These are phyloP conservation scores for Caenorhabditis sp. DNA, from an alignment of 2,888 invertebrate genomes.

Conservation along the genomic window DNA sequence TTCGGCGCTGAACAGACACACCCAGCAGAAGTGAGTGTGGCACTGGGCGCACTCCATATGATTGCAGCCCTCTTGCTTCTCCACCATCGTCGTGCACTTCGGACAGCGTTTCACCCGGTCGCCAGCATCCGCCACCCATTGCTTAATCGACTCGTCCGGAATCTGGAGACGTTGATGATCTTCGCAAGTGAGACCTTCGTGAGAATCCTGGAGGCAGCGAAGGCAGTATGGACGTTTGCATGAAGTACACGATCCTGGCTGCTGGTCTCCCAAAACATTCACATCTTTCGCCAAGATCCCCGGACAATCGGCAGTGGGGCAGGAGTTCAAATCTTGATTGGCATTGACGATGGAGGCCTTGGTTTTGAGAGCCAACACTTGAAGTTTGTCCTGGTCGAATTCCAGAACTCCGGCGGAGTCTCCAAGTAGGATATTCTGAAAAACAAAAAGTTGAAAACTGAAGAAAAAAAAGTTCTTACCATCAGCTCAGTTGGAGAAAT, in stretches of 20 bases:
- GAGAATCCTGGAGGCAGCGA: not conserved
- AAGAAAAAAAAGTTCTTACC: too few species aligned
- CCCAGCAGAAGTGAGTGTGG: constrained; percentile 47
- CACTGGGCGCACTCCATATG: constrained; percentile 31
- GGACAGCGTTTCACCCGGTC: constrained; percentile 20
- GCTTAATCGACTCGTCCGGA: constrained; percentile 15
- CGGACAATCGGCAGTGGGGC: constrained; percentile 4
- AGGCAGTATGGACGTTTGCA: constrained; percentile 17
- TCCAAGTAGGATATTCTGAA: constrained; percentile 19
- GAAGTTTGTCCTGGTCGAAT: constrained; percentile 20
- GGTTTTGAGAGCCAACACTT: not conserved
- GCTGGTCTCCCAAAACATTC: too few species aligned
- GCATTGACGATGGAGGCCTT: not conserved
- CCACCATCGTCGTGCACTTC: not conserved
- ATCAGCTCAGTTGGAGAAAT: constrained; percentile 5
- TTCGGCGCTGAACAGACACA: constrained; percentile 9
- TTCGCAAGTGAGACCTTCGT: constrained; percentile 8
- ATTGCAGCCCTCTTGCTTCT: not conserved
- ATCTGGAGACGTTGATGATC: not conserved
- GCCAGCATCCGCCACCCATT: not conserved
- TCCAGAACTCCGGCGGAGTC: constrained; percentile 4
- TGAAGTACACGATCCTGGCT: not conserved
- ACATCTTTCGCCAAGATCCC: too few species aligned
- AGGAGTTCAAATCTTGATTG: not conserved
- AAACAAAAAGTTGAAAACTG: too few species aligned